Conservation (phyloP, 2,888 invertebrate genomes). For the Lithophane socia region DNA sequence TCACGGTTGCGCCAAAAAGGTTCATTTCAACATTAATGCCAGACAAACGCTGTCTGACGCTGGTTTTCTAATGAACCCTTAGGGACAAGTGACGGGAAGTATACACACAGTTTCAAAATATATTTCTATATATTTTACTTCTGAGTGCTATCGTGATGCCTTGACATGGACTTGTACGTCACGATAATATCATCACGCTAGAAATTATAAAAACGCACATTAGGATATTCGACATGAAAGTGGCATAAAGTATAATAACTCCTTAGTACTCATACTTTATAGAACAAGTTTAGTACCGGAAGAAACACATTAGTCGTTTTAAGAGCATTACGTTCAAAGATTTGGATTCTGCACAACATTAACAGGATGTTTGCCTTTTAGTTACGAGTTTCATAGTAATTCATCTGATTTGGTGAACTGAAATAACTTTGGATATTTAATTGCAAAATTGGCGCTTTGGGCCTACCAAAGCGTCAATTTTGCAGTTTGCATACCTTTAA, state of each 20-base stretch:
- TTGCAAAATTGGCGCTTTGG: not conserved
- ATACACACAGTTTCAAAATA: too few species aligned
- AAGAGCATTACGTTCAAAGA: slow-evolving; percentile 35
- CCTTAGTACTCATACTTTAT: slow-evolving; percentile 18
- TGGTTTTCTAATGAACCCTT: too few species aligned
- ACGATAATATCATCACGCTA: too few species aligned
- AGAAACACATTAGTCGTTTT: slow-evolving; percentile 29
- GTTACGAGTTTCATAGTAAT: slow-evolving; percentile 46
- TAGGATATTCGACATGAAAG: not conserved
- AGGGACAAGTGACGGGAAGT: too few species aligned
- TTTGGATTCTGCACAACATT: slow-evolving; percentile 31
- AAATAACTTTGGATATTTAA: slow-evolving; percentile 36
- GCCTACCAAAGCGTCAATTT: too few species aligned
- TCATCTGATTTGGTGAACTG: slow-evolving; percentile 39
- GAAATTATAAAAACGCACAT: too few species aligned
- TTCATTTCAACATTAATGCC: too few species aligned
- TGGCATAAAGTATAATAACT: not conserved
- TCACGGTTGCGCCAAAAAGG: too few species aligned
- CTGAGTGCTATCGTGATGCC: too few species aligned
- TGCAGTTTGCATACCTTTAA: not conserved
- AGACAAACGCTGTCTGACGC: too few species aligned
- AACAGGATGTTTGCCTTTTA: slow-evolving; percentile 54
- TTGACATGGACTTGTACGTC: too few species aligned
- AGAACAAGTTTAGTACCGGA: slow-evolving; percentile 45
- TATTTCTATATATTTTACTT: too few species aligned